Evolutionary conservation across 1,140 invertebrate genomes (phyloP), one percentile per base, ranked within the genome.

Genomic region (Zaprionus kolodkinae): DNA sequence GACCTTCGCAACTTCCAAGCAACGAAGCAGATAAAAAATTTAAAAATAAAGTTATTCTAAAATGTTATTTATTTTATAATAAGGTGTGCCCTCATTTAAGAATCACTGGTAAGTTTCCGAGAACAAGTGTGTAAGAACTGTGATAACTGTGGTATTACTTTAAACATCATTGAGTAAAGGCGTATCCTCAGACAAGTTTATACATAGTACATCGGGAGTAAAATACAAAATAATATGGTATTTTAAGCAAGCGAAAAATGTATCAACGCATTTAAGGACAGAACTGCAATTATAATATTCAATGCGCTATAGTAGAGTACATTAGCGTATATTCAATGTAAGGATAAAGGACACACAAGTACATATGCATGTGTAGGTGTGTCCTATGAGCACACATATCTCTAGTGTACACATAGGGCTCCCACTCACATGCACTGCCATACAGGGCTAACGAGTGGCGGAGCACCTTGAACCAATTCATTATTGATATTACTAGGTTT

Each of bases 1-100:
- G 85, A 88, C 81, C 85, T 80, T 85, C 85, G 78, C 85, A 83
- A 85, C 78, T 74, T 73, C 36, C 77, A 68, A 72, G 30, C 61
- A 64, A 61, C 43, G 43, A 64, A 57, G 12, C 27, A 66, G 55
- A 38, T 36, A 55, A 15, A 40, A 38, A 52, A 50, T 66, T 40
- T 66, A 60, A 1, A 59, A 67, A 59, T 36, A 64, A 82, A 64
- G 21, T 25, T 10, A 43, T 21, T 15, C 21, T 48, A 79, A 79
- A 45, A 88, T 87, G 84, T 13, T n/a, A 48, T 48, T 56, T 45
- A 7, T 36, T 27, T 54, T 66, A 13, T 72, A 84, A 69, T 78
- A 77, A 76, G 45, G n/a, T 61, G 48, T 55, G 60, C 43, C 36
- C 17, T 30, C 27, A 6, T 15, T 13, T 17, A 9, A 52, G 57